phyloP scores from a whole-genome alignment of 2,888 invertebrate species.

The Macroteleia sp. region DNA sequence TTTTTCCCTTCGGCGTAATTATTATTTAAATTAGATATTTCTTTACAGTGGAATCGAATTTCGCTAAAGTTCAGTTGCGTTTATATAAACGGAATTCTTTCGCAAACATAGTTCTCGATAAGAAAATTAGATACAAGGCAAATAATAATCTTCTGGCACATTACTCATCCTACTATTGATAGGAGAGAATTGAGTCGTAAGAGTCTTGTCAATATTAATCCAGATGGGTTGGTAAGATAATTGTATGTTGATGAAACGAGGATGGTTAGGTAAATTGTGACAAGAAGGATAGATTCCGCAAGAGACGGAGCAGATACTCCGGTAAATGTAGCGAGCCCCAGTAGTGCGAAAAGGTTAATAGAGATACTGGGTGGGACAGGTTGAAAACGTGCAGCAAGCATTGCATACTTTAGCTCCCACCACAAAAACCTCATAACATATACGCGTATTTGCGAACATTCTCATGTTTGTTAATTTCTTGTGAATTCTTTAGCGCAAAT shows the following conservation, averaged over 20 bases:
- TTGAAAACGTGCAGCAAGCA: constrained; percentile 38
- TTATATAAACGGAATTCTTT: constrained; percentile 12
- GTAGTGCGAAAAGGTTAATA: constrained; percentile 45
- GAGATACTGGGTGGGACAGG: constrained; percentile 43
- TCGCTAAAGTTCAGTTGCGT: constrained; percentile 9
- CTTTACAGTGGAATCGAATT: constrained; percentile 21
- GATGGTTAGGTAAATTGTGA: constrained; percentile 44
- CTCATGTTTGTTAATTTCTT: too few relatives aligned
- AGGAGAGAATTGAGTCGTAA: constrained; percentile 43
- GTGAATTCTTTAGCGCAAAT: too few relatives aligned
- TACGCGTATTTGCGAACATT: too few relatives aligned
- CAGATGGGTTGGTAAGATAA: constrained; percentile 50
- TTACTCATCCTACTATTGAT: constrained; percentile 41
- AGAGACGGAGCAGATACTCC: background rate
- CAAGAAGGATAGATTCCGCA: constrained; percentile 17
- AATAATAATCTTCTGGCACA: constrained; percentile 55
- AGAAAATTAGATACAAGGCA: constrained; percentile 55
- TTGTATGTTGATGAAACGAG: constrained; percentile 52
- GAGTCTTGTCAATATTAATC: constrained; percentile 57
- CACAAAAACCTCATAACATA: too few relatives aligned
- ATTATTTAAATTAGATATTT: constrained; percentile 4
- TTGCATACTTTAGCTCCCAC: constrained; percentile 19
- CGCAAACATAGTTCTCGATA: constrained; percentile 26
- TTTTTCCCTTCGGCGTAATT: too few relatives aligned
- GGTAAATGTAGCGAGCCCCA: constrained; percentile 23